phyloP scores from a whole-genome alignment of 2,888 invertebrate species.

The Apamea sordens region DNA sequence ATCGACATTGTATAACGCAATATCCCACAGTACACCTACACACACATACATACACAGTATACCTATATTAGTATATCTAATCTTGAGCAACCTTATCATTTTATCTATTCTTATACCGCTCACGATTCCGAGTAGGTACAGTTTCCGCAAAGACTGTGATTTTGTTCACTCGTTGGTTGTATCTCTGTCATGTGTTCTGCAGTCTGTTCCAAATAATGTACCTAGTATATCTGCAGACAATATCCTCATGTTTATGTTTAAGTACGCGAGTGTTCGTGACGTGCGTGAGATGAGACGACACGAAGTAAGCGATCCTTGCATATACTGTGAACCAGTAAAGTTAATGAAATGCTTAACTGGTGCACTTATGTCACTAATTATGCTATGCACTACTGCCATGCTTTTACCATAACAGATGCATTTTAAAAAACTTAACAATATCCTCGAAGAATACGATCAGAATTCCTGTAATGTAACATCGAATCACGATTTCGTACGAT shows the following conservation, averaged over 20 bases:
- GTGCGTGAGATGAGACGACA: too few relatives aligned
- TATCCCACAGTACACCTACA: too few relatives aligned
- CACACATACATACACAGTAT: too few relatives aligned
- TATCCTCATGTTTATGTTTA: too few relatives aligned
- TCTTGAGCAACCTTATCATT: neutral
- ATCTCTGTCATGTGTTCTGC: neutral
- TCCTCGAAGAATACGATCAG: constrained; percentile 5
- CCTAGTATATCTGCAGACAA: too few relatives aligned
- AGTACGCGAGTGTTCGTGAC: too few relatives aligned
- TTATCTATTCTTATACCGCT: neutral
- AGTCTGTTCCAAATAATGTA: neutral
- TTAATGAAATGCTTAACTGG: neutral
- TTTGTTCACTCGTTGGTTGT: neutral
- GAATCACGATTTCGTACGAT: neutral
- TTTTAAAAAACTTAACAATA: too few relatives aligned
- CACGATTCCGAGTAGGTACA: neutral
- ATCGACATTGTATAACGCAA: neutral
- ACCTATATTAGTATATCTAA: neutral
- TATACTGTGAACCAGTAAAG: neutral
- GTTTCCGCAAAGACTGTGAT: neutral
- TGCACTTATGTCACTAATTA: neutral
- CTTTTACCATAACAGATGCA: too few relatives aligned
- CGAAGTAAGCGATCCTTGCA: too few relatives aligned
- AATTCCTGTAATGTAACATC: constrained; percentile 8
- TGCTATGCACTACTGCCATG: too few relatives aligned